Conservation (phyloP, 1,140 invertebrate genomes). For the Drosophila tropicalis region DNA sequence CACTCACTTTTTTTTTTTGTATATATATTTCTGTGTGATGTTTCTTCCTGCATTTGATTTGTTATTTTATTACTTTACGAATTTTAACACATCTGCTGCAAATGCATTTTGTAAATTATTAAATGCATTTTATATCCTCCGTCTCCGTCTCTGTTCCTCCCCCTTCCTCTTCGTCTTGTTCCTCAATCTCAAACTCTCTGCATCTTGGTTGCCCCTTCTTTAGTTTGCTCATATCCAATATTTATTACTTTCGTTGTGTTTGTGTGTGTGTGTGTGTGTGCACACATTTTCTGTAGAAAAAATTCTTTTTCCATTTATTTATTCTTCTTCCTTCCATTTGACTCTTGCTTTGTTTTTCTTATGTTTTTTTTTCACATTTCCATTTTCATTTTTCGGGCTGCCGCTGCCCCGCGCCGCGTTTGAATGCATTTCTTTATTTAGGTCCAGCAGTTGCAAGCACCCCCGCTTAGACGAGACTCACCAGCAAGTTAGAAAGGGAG, state of each 20-base stretch:
- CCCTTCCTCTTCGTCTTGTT: conserved; percentile 1
- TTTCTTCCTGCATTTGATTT: conserved; percentile 72
- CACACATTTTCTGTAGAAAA: conserved; percentile 67
- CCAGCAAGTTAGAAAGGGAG: background rate
- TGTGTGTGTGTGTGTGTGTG: conserved; percentile 34
- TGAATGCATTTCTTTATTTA: conserved; percentile 80
- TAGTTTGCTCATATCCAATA: conserved; percentile 68
- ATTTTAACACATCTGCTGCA: conserved; percentile 83
- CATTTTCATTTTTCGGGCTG: conserved; percentile 11
- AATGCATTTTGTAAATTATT: conserved; percentile 82
- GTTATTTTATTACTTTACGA: conserved; percentile 83
- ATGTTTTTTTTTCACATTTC: conserved; percentile 15
- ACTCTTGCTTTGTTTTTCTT: conserved; percentile 15
- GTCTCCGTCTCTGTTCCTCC: conserved; percentile 22
- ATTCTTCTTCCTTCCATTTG: conserved; percentile 41
- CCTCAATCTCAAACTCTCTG: too few relatives aligned
- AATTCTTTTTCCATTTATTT: conserved; percentile 74
- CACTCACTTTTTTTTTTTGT: conserved; percentile 22
- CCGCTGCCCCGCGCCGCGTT: conserved; percentile 22
- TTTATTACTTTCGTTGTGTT: conserved; percentile 68
- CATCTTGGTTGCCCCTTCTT: background rate
- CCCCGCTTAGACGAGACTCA: conserved; percentile 53
- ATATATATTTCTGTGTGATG: conserved; percentile 48
- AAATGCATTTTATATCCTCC: conserved; percentile 71
- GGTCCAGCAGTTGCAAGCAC: conserved; percentile 42